Conservation (phyloP, 2,888 invertebrate genomes). For the Epicampocera succincta region DNA sequence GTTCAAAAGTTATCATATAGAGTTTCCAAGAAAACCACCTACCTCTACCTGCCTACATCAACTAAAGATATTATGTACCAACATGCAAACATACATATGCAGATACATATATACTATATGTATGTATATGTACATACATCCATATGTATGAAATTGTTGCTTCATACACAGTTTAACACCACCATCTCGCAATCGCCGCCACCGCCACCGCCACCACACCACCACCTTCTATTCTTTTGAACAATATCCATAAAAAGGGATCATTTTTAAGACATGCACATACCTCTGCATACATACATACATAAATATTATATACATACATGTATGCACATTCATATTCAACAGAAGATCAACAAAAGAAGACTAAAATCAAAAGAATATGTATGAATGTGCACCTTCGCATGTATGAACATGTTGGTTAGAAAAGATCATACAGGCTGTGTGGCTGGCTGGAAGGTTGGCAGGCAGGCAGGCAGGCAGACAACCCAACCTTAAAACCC, state of each 20-base stretch:
- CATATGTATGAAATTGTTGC: conserved; percentile 35
- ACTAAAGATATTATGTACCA: neutral
- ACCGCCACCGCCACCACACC: conserved; percentile 41
- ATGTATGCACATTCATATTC: neutral
- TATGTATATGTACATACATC: neutral
- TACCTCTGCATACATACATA: neutral
- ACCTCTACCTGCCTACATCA: conserved; percentile 64
- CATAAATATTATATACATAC: neutral
- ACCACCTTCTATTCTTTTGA: conserved; percentile 54
- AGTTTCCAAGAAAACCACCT: conserved; percentile 68
- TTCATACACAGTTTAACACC: conserved; percentile 34
- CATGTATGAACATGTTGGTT: conserved; percentile 5
- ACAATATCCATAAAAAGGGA: conserved; percentile 60
- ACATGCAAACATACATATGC: neutral
- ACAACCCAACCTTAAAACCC: conserved; percentile 68
- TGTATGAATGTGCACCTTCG: neutral
- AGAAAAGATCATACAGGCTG: conserved; percentile 29
- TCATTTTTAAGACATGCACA: conserved; percentile 34
- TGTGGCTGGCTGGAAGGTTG: conserved; percentile 2
- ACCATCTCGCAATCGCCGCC: too few relatives aligned
- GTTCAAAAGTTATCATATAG: conserved; percentile 50
- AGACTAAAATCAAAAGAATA: conserved; percentile 5
- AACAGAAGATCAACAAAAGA: conserved; percentile 1
- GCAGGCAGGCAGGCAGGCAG: conserved; percentile 25
- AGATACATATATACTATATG: conserved; percentile 5